Conservation (phyloP, 2,797 vertebrate species). For the Labroides dimidiatus region DNA sequence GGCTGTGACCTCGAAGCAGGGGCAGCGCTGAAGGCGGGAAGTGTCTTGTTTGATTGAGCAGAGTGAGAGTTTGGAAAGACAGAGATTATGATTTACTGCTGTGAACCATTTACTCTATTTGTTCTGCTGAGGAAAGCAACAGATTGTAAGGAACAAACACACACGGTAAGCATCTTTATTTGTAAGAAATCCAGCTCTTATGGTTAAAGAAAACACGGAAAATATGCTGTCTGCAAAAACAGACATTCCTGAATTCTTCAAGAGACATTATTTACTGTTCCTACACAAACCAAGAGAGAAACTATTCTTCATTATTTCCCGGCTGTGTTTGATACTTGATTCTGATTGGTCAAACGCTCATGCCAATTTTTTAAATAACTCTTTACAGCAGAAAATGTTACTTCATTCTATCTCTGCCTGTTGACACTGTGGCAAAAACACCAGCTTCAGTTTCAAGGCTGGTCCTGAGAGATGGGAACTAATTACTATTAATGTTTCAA, state of each 20-base stretch:
- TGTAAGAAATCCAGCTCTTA: conserved; percentile 13
- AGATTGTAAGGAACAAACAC: conserved; percentile 37
- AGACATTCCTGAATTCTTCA: neutral
- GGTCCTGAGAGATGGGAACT: too few species aligned
- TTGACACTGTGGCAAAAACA: too few species aligned
- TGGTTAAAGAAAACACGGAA: neutral
- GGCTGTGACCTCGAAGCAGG: conserved; percentile 60
- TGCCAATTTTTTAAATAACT: too few species aligned
- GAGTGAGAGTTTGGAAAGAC: conserved; percentile 35
- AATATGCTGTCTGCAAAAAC: neutral
- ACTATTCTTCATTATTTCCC: neutral
- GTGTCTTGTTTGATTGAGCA: conserved; percentile 55
- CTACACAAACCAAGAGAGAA: neutral
- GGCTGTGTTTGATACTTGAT: too few species aligned
- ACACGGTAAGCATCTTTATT: conserved; percentile 16
- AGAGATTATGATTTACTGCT: conserved; percentile 27
- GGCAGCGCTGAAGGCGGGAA: conserved; percentile 47
- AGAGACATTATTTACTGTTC: neutral
- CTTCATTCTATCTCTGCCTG: too few species aligned
- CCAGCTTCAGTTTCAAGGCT: too few species aligned
- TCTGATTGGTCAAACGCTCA: too few species aligned
- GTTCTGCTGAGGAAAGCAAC: conserved; percentile 33
- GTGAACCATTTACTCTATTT: conserved; percentile 24
- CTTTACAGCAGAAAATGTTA: too few species aligned
- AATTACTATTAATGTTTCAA: too few species aligned